A percentile compares a stretch with the other conserved stretches of the same genome.
Conservation (phyloP, 2,888 invertebrate genomes). For the Harmothoe impar region DNA sequence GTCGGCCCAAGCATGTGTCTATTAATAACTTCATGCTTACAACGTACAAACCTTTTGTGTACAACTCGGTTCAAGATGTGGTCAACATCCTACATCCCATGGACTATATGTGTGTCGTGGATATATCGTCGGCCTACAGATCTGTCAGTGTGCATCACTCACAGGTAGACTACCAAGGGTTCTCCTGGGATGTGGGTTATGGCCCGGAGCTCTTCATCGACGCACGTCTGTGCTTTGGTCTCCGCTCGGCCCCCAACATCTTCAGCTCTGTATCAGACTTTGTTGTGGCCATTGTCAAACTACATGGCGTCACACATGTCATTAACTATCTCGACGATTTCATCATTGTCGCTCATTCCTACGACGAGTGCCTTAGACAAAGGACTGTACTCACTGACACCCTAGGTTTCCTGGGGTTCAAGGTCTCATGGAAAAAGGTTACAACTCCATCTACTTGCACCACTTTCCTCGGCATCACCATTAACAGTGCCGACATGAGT, state of each 20-base stretch:
- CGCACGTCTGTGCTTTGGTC: too few relatives aligned
- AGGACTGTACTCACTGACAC: neutral
- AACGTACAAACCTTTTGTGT: too few relatives aligned
- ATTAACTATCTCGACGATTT: neutral
- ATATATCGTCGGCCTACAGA: too few relatives aligned
- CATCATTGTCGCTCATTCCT: neutral
- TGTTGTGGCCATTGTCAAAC: neutral
- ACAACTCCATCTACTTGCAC: neutral
- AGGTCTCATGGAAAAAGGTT: neutral
- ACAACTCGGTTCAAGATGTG: too few relatives aligned
- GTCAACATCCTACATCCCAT: too few relatives aligned
- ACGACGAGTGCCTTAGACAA: neutral
- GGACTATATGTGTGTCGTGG: too few relatives aligned
- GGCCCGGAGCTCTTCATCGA: too few relatives aligned
- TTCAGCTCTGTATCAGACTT: neutral
- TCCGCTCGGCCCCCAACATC: neutral
- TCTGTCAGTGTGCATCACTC: too few relatives aligned
- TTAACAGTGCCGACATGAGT: neutral
- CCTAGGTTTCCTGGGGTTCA: neutral
- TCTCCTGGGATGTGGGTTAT: too few relatives aligned
- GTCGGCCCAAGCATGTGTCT: neutral
- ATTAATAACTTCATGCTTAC: neutral
- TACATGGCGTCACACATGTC: neutral
- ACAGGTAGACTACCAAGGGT: too few relatives aligned
- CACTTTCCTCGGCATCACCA: neutral